Base-by-base conservation (phyloP, 2,888 invertebrate genomes). In the Chelonus formosanus region DNA sequence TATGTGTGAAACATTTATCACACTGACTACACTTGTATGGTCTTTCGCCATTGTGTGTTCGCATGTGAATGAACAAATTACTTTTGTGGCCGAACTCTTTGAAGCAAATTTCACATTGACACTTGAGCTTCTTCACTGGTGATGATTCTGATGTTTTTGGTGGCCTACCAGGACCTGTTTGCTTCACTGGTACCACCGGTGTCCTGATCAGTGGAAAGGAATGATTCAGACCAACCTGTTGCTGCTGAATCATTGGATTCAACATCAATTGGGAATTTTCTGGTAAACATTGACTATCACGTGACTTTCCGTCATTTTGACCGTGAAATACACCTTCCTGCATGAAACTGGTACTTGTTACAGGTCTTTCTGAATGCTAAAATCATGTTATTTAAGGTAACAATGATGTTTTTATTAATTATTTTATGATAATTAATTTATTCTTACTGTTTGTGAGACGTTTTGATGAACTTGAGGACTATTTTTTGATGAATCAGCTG, bases 11-110 rank as follows among this genome's bases (percentile, higher is more conserved):
- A 73, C 82, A 82, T 67, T 84, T 84, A 50, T 82, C 83, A 71
- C 83, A 84, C 70, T 84, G 81, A 34, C 71, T 79, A 64, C 84
- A 84, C 68, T 84, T 84, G 65, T 84, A 84, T 5, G 84, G 84
- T 52, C 84, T 75, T 69, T 84, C 83, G 5, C 84, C 84, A 56
- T 83, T 84, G 69, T 84, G 84, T 56, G 83, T 83, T 50, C 83
- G 77, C 84, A 84, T 84, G 53, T 84, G 84, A 65, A 84, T 84
- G 53, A 84, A 84, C 20, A 83, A 73, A 73, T 84, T 84, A 63
- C 82, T 83, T 67, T 83, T 84, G 65, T 83, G 83, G 6, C 84
- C 84, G 64, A 84, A 84, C 59, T 83, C 83, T 68, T 84, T 83
- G 71, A 82, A 83, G 65, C 84, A 84, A 59, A 83, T 82, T 70